Conservation (phyloP, 2,113 vertebrate genomes). For the Salvelinus fontinalis region DNA sequence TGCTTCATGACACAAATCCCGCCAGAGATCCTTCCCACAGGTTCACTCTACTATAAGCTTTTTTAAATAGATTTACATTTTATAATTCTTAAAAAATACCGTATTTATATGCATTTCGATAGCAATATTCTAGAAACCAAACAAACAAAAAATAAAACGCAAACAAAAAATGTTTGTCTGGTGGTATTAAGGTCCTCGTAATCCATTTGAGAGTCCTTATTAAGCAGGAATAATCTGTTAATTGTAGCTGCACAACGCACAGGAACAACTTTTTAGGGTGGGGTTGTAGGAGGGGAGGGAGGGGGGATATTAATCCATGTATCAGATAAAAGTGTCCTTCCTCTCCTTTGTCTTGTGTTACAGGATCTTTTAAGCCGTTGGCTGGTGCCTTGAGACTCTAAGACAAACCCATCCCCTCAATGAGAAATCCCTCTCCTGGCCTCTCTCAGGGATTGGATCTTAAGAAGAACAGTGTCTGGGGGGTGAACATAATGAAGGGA, state of each 20-base stretch:
- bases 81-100: constrained; percentile 84
- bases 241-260: constrained; percentile 63
- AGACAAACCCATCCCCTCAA: constrained; percentile 82
- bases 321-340: constrained; percentile 68
- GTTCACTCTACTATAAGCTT: constrained; percentile 35
- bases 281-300: constrained; percentile 64
- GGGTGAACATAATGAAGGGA: constrained; percentile 68
- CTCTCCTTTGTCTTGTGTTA: constrained; percentile 71
- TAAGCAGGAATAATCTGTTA: constrained; percentile 78
- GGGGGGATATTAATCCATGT: constrained; percentile 60
- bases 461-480: constrained; percentile 61
- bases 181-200: constrained; percentile 37
- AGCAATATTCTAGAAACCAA: constrained; percentile 77
- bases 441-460: constrained; percentile 65
- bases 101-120: constrained; percentile 85
- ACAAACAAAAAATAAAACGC: constrained; percentile 65
- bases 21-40: constrained; percentile 80
- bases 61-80: constrained; percentile 54
- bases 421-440: constrained; percentile 70
- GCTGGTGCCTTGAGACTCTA: constrained; percentile 88
- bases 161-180: constrained; percentile 52
- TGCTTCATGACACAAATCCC: constrained; percentile 87
- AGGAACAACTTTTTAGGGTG: constrained; percentile 73
- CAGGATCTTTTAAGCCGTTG: constrained; percentile 77
- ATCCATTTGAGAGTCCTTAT: constrained; percentile 39